Evolutionary conservation across 2,888 invertebrate species (phyloP).

Genomic region (Diaphora mendica): DNA sequence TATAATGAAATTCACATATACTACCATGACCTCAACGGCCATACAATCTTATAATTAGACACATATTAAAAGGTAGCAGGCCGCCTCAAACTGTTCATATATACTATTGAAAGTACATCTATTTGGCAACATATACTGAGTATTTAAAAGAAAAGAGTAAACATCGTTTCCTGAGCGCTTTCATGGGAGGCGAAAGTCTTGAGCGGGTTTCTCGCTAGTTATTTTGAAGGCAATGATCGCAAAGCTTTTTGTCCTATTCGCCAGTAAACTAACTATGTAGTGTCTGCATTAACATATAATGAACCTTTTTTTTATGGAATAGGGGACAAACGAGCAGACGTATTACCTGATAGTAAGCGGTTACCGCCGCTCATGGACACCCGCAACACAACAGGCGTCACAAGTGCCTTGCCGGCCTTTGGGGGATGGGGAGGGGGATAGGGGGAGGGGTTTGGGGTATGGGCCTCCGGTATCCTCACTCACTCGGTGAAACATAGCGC

Average conservation of each 20-base stretch:
- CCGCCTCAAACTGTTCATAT: constrained; percentile 33
- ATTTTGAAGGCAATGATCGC: constrained; percentile 24
- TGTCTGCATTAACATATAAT: not conserved
- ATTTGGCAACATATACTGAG: constrained; percentile 66
- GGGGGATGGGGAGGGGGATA: too few species aligned
- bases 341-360: too few species aligned
- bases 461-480: too few species aligned
- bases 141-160: constrained; percentile 50
- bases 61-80: constrained; percentile 13
- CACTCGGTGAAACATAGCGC: too few species aligned
- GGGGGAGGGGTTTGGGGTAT: too few species aligned
- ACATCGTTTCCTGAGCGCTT: constrained; percentile 45
- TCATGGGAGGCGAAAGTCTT: constrained; percentile 50
- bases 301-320: too few species aligned
- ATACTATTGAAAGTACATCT: constrained; percentile 52
- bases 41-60: constrained; percentile 15
- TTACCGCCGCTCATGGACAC: too few species aligned
- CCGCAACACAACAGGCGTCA: too few species aligned
- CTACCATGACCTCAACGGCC: constrained; percentile 14
- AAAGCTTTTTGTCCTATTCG: not conserved
- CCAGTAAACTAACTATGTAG: too few species aligned
- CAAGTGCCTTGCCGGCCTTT: too few species aligned
- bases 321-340: too few species aligned
- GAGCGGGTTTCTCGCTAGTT: constrained; percentile 30
- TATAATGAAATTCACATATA: constrained; percentile 10